Conservation (phyloP, 2,888 invertebrate species). For the Microdon myrmicae region DNA sequence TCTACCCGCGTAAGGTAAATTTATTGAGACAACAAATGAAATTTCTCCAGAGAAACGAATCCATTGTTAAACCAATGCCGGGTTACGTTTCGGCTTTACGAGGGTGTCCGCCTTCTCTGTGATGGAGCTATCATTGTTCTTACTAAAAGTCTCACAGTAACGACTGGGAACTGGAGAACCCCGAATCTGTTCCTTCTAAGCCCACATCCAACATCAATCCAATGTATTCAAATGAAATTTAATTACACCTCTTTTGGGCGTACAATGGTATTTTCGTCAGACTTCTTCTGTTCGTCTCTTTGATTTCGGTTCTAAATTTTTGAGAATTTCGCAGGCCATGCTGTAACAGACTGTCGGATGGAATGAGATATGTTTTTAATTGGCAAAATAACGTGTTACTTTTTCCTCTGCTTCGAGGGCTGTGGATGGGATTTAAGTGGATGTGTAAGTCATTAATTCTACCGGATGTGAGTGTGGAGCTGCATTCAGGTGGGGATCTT, state of each 20-base stretch:
- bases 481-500: too few species aligned
- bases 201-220: neutral
- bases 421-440: too few species aligned
- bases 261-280: too few species aligned
- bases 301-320: too few species aligned
- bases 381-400: too few species aligned
- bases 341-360: neutral
- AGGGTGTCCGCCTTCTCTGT: conserved; percentile 13
- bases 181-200: too few species aligned
- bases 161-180: conserved; percentile 8
- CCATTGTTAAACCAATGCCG: conserved; percentile 9
- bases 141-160: conserved; percentile 19
- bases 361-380: conserved; percentile 10
- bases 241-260: conserved; percentile 22
- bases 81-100: conserved; percentile 1
- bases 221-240: conserved; percentile 31
- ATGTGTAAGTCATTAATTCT: too few species aligned
- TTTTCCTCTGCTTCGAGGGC: too few species aligned
- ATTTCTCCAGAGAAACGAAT: conserved; percentile 27
- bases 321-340: too few species aligned
- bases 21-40: conserved; percentile 39
- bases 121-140: conserved; percentile 20
- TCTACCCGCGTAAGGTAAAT: too few species aligned
- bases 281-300: too few species aligned
- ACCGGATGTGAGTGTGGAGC: too few species aligned